phyloP scores from a whole-genome alignment of 2,888 invertebrate genomes.

The Bembecia ichneumoniformis region DNA sequence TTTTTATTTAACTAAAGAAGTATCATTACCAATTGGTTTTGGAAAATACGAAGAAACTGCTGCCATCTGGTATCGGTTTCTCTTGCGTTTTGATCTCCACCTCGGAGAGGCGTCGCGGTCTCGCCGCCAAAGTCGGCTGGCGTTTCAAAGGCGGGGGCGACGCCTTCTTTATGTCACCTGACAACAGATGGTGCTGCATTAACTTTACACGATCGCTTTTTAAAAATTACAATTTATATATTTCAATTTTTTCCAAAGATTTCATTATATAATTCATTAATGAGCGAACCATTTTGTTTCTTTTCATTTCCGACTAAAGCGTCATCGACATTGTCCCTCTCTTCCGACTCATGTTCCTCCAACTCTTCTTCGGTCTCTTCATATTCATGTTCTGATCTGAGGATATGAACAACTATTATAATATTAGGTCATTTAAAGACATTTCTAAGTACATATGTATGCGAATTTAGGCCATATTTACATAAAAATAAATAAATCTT shows the following conservation, averaged over 20 bases:
- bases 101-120: slow-evolving; percentile 88
- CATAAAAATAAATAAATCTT: too few relatives aligned
- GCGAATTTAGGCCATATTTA: too few relatives aligned
- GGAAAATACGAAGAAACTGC: slow-evolving; percentile 92
- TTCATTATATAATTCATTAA: background rate
- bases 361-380: slow-evolving; percentile 80
- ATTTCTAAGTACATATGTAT: too few relatives aligned
- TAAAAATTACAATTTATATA: background rate
- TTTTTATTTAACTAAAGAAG: too few relatives aligned
- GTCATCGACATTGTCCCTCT: slow-evolving; percentile 68
- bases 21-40: slow-evolving; percentile 92
- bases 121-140: slow-evolving; percentile 68
- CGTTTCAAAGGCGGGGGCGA: slow-evolving; percentile 23
- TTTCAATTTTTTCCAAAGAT: background rate
- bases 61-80: slow-evolving; percentile 91
- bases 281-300: slow-evolving; percentile 48
- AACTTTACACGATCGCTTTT: background rate
- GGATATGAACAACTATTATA: background rate
- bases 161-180: slow-evolving; percentile 54
- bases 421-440: background rate
- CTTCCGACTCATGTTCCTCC: slow-evolving; percentile 78
- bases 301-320: slow-evolving; percentile 44
- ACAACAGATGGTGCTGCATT: background rate
- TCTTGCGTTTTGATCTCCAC: slow-evolving; percentile 83
- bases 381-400: slow-evolving; percentile 76